These are phyloP conservation scores for Pan troglodytes DNA, from an alignment of 2,113 vertebrate genomes.

Conservation along the genomic window DNA sequence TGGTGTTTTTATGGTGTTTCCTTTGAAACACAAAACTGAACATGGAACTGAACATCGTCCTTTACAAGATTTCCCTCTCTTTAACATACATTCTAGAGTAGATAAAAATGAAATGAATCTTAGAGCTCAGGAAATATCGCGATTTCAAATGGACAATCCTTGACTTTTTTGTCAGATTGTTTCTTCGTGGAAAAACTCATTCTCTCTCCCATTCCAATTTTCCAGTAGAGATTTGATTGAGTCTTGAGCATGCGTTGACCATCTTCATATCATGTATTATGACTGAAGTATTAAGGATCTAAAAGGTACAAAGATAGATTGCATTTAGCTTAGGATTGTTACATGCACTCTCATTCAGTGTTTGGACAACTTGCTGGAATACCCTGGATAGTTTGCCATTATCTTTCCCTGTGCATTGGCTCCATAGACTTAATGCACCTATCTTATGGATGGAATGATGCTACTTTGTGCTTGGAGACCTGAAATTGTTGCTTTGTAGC, in stretches of 20 bases:
- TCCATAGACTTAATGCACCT: background rate
- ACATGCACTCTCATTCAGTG: background rate
- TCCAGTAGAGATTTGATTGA: background rate
- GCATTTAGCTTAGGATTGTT: background rate
- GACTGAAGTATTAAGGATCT: background rate
- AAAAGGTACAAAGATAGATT: background rate
- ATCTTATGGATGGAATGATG: background rate
- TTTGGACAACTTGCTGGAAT: background rate
- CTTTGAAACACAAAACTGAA: constrained; percentile 51
- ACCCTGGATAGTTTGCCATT: background rate
- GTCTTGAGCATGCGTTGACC: background rate
- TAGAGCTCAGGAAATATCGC: constrained; percentile 28
- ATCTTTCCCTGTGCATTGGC: background rate
- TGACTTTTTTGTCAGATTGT: constrained; percentile 22
- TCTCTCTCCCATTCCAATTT: constrained; percentile 32
- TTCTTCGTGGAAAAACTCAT: background rate
- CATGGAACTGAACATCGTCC: background rate
- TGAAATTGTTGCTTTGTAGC: background rate
- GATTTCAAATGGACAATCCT: constrained; percentile 35
- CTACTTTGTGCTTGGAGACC: background rate
- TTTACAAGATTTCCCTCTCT: constrained; percentile 24
- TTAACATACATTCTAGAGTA: constrained; percentile 3
- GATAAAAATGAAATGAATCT: constrained; percentile 58
- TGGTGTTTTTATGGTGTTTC: constrained; percentile 10
- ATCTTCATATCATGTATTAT: background rate